A percentile compares a stretch with the other conserved stretches of the same genome.
phyloP scores from a whole-genome alignment of 2,888 invertebrate species.

The Phalangium opilio region DNA sequence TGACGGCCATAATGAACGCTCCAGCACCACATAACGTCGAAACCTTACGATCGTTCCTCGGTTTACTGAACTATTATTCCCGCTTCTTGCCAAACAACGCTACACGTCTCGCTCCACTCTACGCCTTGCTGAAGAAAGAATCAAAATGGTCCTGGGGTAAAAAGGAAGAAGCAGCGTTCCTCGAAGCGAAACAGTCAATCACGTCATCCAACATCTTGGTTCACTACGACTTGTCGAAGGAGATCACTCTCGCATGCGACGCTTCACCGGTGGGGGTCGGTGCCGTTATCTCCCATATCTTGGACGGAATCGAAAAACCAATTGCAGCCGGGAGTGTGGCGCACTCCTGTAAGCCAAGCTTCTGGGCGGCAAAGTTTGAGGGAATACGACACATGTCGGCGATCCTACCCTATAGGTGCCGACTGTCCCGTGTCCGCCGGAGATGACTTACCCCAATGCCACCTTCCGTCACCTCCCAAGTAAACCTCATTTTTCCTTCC shows the following conservation, averaged over 20 bases:
- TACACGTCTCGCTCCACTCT: constrained; percentile 20
- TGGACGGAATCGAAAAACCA: constrained; percentile 30
- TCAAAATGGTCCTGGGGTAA: constrained; percentile 16
- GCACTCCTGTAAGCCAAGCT: too few species aligned
- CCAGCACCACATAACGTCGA: constrained; percentile 22
- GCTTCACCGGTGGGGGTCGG: constrained; percentile 26
- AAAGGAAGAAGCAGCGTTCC: constrained; percentile 18
- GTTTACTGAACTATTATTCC: constrained; percentile 24
- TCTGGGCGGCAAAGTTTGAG: too few species aligned
- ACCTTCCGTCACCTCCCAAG: too few species aligned
- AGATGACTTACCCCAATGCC: too few species aligned
- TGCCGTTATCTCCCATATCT: constrained; percentile 24
- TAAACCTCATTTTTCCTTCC: too few species aligned
- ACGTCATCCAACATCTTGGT: constrained; percentile 20
- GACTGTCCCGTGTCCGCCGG: too few species aligned
- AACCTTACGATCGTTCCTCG: constrained; percentile 23
- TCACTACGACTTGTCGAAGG: constrained; percentile 25
- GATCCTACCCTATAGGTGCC: too few species aligned
- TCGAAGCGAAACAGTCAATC: constrained; percentile 20
- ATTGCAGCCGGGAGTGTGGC: too few species aligned
- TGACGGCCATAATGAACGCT: constrained; percentile 21
- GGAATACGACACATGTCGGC: too few species aligned
- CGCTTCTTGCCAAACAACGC: constrained; percentile 22
- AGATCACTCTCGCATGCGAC: constrained; percentile 28
- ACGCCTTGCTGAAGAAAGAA: constrained; percentile 17